Conservation (phyloP, 1,140 invertebrate species). For the Papilio glaucus region DNA sequence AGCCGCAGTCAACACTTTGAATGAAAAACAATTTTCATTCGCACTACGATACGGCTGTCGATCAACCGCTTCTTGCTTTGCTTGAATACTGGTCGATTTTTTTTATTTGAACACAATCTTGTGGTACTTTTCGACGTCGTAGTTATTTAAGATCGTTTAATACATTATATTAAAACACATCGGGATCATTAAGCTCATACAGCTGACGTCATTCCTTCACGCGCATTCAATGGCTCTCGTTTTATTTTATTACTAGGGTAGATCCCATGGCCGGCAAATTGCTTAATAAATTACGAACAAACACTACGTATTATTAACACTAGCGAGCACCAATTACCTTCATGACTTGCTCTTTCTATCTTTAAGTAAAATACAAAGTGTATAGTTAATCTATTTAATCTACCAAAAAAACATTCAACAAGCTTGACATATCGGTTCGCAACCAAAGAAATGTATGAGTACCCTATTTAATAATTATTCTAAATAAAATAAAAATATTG, state of each 20-base stretch:
- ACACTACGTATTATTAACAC: slow-evolving; percentile 27
- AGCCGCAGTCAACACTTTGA: too few species aligned
- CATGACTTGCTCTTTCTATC: slow-evolving; percentile 14
- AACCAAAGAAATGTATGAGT: background rate
- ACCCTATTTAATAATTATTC: background rate
- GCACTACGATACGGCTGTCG: too few species aligned
- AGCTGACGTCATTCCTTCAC: slow-evolving; percentile 47
- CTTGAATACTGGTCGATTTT: too few species aligned
- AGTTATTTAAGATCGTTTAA: background rate
- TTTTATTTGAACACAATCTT: too few species aligned
- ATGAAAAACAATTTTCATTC: too few species aligned
- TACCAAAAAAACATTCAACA: background rate
- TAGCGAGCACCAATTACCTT: slow-evolving; percentile 17
- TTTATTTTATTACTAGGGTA: slow-evolving; percentile 56
- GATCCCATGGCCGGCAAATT: slow-evolving; percentile 43
- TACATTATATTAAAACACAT: background rate
- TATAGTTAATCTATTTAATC: slow-evolving; percentile 7
- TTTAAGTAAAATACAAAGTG: background rate
- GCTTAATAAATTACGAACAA: slow-evolving; percentile 33
- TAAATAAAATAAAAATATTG: too few species aligned
- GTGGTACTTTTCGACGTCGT: too few species aligned
- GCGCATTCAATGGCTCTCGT: slow-evolving; percentile 39
- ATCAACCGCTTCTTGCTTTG: too few species aligned
- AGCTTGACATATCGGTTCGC: background rate
- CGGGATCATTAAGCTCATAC: slow-evolving; percentile 42